Evolutionary conservation across 92 coral and sea anemone genomes (phyloP).

Genomic region (Zoanthus sansibaricus): DNA sequence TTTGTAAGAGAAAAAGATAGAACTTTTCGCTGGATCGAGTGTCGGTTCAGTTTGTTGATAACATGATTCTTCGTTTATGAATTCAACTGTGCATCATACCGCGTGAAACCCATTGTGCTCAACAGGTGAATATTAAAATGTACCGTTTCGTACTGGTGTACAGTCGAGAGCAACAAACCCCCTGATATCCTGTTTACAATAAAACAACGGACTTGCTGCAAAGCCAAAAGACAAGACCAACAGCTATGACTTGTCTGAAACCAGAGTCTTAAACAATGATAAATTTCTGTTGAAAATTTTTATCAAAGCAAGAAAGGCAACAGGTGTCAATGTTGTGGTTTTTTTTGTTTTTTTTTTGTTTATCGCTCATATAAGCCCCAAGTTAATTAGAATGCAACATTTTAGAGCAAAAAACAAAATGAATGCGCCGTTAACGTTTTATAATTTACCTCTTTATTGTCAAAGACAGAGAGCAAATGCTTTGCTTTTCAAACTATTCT

Average conservation of each 20-base stretch:
- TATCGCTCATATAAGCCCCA: no score
- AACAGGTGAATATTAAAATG: constrained; percentile 1
- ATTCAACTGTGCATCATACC: background rate
- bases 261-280: background rate
- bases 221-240: background rate
- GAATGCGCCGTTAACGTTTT: background rate
- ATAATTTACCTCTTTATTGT: background rate
- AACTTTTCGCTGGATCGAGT: background rate
- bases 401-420: background rate
- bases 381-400: background rate
- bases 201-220: background rate
- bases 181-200: constrained; percentile 1
- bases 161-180: background rate
- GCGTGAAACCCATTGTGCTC: background rate
- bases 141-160: background rate
- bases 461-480: background rate
- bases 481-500: background rate
- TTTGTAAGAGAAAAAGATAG: background rate
- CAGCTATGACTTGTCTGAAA: background rate
- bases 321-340: no score
- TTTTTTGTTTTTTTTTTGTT: no score
- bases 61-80: background rate
- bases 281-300: background rate
- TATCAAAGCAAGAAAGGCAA: background rate
- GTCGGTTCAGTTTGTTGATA: background rate